These are phyloP conservation scores for Heteractis magnifica DNA, from an alignment of 92 coral and sea anemone species.

Conservation along the genomic window DNA sequence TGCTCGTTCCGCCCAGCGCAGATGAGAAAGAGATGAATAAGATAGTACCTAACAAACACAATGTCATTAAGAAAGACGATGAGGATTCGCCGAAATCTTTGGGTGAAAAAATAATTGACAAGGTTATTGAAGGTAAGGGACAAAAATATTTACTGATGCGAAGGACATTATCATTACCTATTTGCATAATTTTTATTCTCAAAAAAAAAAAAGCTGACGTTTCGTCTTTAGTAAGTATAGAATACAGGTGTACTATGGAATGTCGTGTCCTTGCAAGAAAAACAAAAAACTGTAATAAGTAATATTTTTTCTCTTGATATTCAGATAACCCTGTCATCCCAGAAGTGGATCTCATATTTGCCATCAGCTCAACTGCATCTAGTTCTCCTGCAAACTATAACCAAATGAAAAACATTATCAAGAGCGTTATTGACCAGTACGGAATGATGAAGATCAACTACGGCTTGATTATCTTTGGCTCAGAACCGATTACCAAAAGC, in stretches of 20 bases:
- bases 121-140: conserved; percentile 66
- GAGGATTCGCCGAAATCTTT: conserved; percentile 49
- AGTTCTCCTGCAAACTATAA: conserved; percentile 52
- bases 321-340: conserved; percentile 52
- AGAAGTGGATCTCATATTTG: conserved; percentile 77
- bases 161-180: background rate
- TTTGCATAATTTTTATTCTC: no score
- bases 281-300: background rate
- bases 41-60: conserved; percentile 46
- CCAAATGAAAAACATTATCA: conserved; percentile 50
- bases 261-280: no score
- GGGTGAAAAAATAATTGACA: conserved; percentile 68
- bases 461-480: conserved; percentile 55
- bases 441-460: conserved; percentile 49
- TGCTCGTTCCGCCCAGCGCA: conserved; percentile 60
- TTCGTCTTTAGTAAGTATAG: no score
- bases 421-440: conserved; percentile 50
- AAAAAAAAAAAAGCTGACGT: no score
- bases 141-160: background rate
- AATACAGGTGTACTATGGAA: no score
- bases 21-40: conserved; percentile 58
- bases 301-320: background rate
- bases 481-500: conserved; percentile 35
- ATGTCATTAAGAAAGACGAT: conserved; percentile 25
- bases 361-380: conserved; percentile 67